These are phyloP conservation scores for Heliconius eleuchia DNA, from an alignment of 1,140 invertebrate species.

Conservation along the genomic window DNA sequence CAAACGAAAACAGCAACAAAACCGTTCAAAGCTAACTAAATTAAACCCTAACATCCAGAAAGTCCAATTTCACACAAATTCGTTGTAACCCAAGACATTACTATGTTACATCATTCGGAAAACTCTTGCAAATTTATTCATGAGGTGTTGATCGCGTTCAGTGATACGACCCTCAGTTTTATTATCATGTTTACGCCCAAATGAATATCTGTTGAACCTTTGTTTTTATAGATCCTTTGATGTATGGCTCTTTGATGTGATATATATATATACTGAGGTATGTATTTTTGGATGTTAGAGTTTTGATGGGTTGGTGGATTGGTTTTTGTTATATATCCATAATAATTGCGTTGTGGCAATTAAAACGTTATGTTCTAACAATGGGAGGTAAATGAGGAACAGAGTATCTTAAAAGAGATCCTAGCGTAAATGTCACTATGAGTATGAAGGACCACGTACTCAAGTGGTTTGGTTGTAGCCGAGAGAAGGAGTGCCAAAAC, in stretches of 20 bases:
- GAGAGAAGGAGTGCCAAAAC: too few species aligned
- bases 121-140: slow-evolving; percentile 66
- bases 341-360: not conserved
- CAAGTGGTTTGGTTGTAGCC: too few species aligned
- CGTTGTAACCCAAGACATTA: slow-evolving; percentile 44
- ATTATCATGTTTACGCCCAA: slow-evolving; percentile 55
- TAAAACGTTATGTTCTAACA: too few species aligned
- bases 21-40: slow-evolving; percentile 7
- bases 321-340: not conserved
- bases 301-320: not conserved
- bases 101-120: slow-evolving; percentile 49
- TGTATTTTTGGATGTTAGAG: not conserved
- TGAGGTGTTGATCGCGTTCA: slow-evolving; percentile 57
- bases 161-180: slow-evolving; percentile 52
- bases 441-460: too few species aligned
- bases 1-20: not conserved
- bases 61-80: slow-evolving; percentile 32
- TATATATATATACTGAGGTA: not conserved
- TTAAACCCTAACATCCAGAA: slow-evolving; percentile 12
- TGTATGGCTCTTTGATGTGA: slow-evolving; percentile 29
- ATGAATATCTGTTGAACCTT: slow-evolving; percentile 43
- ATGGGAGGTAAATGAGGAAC: too few species aligned
- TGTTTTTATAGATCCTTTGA: slow-evolving; percentile 36
- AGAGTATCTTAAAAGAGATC: too few species aligned
- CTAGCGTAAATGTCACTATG: too few species aligned